phyloP scores from a whole-genome alignment of 2,888 invertebrate species.

The Mythimna impura region DNA sequence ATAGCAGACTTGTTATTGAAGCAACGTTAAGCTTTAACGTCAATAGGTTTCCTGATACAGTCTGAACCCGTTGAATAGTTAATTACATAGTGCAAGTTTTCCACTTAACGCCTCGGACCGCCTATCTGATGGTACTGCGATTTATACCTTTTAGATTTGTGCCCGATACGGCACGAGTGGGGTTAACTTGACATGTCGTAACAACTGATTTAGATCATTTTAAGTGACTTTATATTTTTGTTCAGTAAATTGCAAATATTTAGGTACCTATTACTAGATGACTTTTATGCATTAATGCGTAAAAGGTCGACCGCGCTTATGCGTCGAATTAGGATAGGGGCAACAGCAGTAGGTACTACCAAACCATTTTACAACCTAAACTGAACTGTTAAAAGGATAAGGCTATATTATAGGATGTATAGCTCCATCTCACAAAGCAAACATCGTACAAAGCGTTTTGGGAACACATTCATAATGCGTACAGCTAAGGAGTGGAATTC shows the following conservation, averaged over 20 bases:
- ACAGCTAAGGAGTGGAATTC: too few species aligned
- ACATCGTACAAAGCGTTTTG: too few species aligned
- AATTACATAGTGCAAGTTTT: conserved; percentile 85
- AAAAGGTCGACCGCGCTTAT: too few species aligned
- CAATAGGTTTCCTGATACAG: conserved; percentile 71
- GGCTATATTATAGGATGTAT: too few species aligned
- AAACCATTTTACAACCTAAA: too few species aligned
- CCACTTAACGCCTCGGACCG: conserved; percentile 82
- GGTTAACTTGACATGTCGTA: conserved; percentile 62
- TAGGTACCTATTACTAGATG: not conserved
- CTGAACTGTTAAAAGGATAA: too few species aligned
- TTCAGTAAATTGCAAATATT: not conserved
- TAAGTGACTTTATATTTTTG: conserved; percentile 41
- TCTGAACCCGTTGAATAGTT: conserved; percentile 83
- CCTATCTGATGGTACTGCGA: conserved; percentile 80
- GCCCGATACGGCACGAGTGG: conserved; percentile 64
- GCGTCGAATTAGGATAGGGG: too few species aligned
- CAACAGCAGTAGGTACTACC: too few species aligned
- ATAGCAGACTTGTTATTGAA: conserved; percentile 19
- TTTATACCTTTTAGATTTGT: conserved; percentile 79
- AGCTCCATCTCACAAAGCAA: too few species aligned
- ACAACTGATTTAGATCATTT: conserved; percentile 58
- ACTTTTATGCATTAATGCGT: too few species aligned
- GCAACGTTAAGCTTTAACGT: conserved; percentile 67
- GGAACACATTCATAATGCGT: too few species aligned